These are phyloP conservation scores for Ancistrus triradiatus DNA, from an alignment of 2,113 vertebrate genomes.

Conservation along the genomic window DNA sequence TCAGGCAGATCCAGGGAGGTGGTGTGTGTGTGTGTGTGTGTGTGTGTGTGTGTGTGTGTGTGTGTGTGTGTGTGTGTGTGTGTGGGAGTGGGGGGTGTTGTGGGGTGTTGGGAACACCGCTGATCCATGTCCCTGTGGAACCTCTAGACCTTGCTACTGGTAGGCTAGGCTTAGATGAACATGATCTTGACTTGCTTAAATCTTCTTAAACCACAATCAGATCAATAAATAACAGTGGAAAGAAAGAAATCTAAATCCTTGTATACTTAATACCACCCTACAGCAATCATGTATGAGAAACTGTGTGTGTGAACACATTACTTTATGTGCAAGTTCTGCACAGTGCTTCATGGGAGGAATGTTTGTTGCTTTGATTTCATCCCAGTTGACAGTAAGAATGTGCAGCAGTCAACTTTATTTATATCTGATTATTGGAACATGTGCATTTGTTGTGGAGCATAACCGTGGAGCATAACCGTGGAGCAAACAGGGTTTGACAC, in stretches of 20 bases:
- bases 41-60: slow-evolving; percentile 6
- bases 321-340: background rate
- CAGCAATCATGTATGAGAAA: slow-evolving; percentile 8
- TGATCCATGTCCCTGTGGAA: slow-evolving; percentile 32
- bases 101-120: background rate
- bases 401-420: slow-evolving; percentile 19
- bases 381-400: slow-evolving; percentile 27
- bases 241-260: slow-evolving; percentile 29
- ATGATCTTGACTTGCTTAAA: slow-evolving; percentile 33
- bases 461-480: too few relatives aligned
- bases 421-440: slow-evolving; percentile 38
- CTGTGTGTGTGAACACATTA: background rate
- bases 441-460: slow-evolving; percentile 10
- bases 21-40: background rate
- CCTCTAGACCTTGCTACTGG: slow-evolving; percentile 31
- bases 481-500: too few relatives aligned
- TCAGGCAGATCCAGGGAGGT: slow-evolving; percentile 41
- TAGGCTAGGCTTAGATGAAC: slow-evolving; percentile 33
- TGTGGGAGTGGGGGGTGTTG: too few relatives aligned
- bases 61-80: background rate
- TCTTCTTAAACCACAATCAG: slow-evolving; percentile 24
- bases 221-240: slow-evolving; percentile 39
- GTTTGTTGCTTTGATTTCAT: slow-evolving; percentile 6
- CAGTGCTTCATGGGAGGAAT: background rate
- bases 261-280: slow-evolving; percentile 24